A percentile compares a stretch with the other conserved stretches of the same genome.
phyloP scores from a whole-genome alignment of 2,113 vertebrate species.

The Nyctereutes procyonoides region DNA sequence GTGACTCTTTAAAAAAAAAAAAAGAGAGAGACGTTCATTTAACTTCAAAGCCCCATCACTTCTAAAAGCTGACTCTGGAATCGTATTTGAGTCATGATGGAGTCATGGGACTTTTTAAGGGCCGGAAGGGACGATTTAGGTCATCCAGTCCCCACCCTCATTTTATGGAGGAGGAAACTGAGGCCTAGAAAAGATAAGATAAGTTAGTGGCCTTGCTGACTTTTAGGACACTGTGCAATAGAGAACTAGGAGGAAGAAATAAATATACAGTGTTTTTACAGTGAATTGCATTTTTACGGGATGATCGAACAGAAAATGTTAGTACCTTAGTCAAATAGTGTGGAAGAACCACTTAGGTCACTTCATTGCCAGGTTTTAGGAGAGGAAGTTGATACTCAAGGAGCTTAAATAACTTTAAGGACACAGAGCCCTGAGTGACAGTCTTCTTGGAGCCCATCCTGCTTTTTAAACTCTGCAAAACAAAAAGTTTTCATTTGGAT shows the following conservation, averaged over 20 bases:
- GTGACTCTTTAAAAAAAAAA: background rate
- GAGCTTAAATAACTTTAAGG: conserved; percentile 35
- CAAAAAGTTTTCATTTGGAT: background rate
- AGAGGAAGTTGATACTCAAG: background rate
- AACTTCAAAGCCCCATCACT: conserved; percentile 6
- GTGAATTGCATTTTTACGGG: conserved; percentile 36
- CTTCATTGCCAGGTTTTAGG: background rate
- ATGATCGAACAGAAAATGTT: background rate
- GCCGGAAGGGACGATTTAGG: conserved; percentile 70
- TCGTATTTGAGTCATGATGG: conserved; percentile 75
- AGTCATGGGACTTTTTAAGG: conserved; percentile 73
- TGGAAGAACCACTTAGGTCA: background rate
- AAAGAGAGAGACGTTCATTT: conserved; percentile 21
- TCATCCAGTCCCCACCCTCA: conserved; percentile 63
- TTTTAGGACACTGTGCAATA: background rate
- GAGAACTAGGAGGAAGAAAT: background rate
- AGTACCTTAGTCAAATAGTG: background rate
- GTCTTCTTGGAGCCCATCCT: background rate
- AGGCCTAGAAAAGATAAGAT: conserved; percentile 66
- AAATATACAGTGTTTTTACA: background rate
- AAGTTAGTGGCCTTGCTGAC: conserved; percentile 36
- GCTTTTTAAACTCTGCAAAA: conserved; percentile 37
- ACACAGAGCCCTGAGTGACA: background rate
- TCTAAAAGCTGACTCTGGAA: conserved; percentile 59
- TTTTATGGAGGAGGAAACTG: conserved; percentile 73